These are phyloP conservation scores for Hippocampus barbouri DNA, from an alignment of 2,113 vertebrate species.

Conservation along the genomic window DNA sequence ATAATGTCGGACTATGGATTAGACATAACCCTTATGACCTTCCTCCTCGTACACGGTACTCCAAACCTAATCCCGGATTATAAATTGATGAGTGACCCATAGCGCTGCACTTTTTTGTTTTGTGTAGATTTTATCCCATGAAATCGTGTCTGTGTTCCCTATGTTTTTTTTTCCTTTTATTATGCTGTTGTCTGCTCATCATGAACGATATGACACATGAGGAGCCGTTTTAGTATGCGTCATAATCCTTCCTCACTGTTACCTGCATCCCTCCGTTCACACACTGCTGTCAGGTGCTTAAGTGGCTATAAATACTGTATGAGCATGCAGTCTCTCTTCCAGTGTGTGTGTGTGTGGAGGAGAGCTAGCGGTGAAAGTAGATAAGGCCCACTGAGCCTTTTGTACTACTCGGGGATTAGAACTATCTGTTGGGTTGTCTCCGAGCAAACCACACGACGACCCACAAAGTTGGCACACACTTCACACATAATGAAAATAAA, in stretches of 20 bases:
- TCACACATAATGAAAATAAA: not conserved
- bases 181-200: not conserved
- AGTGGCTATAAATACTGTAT: conserved; percentile 29
- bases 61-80: conserved; percentile 68
- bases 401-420: not conserved
- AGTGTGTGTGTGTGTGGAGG: not conserved
- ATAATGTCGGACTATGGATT: conserved; percentile 31
- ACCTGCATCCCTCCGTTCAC: conserved; percentile 12
- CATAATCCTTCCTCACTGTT: conserved; percentile 23
- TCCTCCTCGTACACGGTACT: not conserved
- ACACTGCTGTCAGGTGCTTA: conserved; percentile 20
- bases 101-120: too few relatives aligned
- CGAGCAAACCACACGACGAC: not conserved
- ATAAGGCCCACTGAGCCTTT: not conserved
- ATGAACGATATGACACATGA: not conserved
- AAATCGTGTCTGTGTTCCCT: not conserved
- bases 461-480: not conserved
- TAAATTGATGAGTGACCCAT: conserved; percentile 2
- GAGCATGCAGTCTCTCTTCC: not conserved
- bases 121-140: not conserved
- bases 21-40: conserved; percentile 37
- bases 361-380: not conserved
- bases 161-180: not conserved
- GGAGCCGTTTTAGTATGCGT: conserved; percentile 2
- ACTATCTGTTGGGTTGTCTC: not conserved